phyloP scores from a whole-genome alignment of 2,888 invertebrate genomes.

The Micoletzkya japonica region DNA sequence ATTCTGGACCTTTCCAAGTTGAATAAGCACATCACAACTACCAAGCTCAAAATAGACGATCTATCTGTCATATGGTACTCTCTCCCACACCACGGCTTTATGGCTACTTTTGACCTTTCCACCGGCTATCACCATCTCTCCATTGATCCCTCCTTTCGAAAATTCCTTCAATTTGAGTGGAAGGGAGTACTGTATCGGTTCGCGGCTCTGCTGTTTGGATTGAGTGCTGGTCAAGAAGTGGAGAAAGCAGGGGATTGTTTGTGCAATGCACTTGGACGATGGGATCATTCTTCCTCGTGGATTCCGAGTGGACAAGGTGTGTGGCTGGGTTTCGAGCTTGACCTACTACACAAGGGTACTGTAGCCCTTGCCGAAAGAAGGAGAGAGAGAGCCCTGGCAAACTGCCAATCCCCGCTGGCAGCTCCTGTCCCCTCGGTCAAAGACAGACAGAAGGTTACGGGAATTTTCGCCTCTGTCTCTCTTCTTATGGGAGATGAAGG shows the following conservation, averaged over 20 bases:
- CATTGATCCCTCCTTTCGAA: no score
- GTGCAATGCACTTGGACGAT: slow-evolving; percentile 13
- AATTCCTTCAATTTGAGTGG: neutral
- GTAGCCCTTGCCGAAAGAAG: neutral
- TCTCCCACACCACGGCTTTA: neutral
- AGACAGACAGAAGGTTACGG: neutral
- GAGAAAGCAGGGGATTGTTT: neutral
- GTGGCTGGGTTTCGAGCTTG: slow-evolving; percentile 1
- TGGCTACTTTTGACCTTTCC: neutral
- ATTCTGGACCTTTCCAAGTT: neutral
- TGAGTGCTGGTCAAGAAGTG: neutral
- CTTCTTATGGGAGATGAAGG: neutral
- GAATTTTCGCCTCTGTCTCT: neutral
- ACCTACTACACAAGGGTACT: neutral
- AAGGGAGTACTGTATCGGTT: neutral
- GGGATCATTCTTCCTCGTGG: neutral
- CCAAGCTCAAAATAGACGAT: neutral
- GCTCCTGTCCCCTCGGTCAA: neutral
- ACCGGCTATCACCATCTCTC: neutral
- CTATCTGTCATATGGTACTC: neutral
- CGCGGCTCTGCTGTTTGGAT: neutral
- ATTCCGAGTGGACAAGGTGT: neutral
- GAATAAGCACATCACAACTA: neutral
- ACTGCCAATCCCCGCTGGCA: no score
- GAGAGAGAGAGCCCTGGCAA: neutral